Conservation (phyloP, 2,888 invertebrate genomes). For the Leptinotarsa haldemani region DNA sequence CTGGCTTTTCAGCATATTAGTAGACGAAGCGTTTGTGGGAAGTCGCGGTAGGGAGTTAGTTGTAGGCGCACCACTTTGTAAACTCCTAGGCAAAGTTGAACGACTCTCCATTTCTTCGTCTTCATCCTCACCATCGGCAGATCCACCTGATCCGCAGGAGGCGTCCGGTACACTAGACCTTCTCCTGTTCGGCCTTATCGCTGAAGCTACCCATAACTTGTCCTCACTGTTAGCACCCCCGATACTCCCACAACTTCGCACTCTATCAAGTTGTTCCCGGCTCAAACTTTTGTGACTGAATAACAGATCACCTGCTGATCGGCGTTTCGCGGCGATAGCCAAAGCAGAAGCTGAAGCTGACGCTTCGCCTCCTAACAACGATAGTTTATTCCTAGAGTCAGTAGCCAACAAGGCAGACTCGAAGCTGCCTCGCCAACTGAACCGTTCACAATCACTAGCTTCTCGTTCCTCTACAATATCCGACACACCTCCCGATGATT, state of each 20-base stretch:
- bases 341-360: constrained; percentile 75
- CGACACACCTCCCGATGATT: constrained; percentile 68
- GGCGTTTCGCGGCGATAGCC: constrained; percentile 79
- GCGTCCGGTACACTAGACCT: constrained; percentile 73
- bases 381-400: constrained; percentile 84
- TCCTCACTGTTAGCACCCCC: constrained; percentile 73
- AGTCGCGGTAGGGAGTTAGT: constrained; percentile 85
- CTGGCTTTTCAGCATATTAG: constrained; percentile 73
- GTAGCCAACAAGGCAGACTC: constrained; percentile 91
- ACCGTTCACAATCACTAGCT: constrained; percentile 88
- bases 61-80: constrained; percentile 71
- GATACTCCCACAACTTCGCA: constrained; percentile 85
- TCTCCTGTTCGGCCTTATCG: constrained; percentile 61
- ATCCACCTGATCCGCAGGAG: constrained; percentile 66
- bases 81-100: constrained; percentile 74
- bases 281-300: constrained; percentile 85
- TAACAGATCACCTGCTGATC: constrained; percentile 85
- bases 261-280: constrained; percentile 78
- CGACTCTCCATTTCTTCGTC: constrained; percentile 63
- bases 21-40: constrained; percentile 67
- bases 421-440: constrained; percentile 93
- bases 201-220: constrained; percentile 63
- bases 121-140: constrained; percentile 67
- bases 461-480: constrained; percentile 75
- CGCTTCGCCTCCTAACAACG: constrained; percentile 72